Evolutionary conservation across 2,888 invertebrate genomes (phyloP), one percentile per base, ranked within the genome.

Genomic region (Syrista parreyssii): DNA sequence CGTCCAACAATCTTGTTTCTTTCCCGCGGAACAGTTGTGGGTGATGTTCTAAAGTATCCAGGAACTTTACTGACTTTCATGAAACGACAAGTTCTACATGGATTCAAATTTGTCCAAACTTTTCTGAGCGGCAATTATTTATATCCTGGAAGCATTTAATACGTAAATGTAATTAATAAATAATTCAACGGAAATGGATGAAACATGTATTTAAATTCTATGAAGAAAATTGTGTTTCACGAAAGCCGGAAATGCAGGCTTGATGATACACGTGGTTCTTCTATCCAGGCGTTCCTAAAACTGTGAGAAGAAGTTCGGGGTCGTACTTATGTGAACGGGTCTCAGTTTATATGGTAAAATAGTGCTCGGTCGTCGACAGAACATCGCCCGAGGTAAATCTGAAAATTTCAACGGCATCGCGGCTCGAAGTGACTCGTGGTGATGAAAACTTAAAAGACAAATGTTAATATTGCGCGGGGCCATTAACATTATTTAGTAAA

Each of bases 351-450:
- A 76, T 78, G 79, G 78, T 76, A 82, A 87, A 85, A 82, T 83
- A 86, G 80, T 81, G 79, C n/a, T 77, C 75, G 74, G 75, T 81
- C 73, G 78, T 78, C 75, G 74, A 82, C 84, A 77, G 78, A 82
- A 74, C 75, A 78, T 80, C 76, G 75, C 76, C 80, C 77, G 83
- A 89, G 89, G 90, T 90, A 90, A 90, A 90, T 90, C 90, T 84
- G 84, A 84, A 68, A 80, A 87, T 87, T 85, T 84, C 83, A 82
- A 75, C 79, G 78, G 74, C 88, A 89, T 90, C 89, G 77, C 79
- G n/a, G 73, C 31, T 11, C n/a, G 23, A 12, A 72, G 9, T n/a
- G 34, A 35, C n/a, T 72, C 40, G 68, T 15, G 33, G 68, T 75
- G 78, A 72, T 33, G 74, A 32, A 78, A 55, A 75, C 55, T 75